These are phyloP conservation scores for Apteryx mantelli DNA, from an alignment of 2,113 vertebrate genomes.

Conservation along the genomic window DNA sequence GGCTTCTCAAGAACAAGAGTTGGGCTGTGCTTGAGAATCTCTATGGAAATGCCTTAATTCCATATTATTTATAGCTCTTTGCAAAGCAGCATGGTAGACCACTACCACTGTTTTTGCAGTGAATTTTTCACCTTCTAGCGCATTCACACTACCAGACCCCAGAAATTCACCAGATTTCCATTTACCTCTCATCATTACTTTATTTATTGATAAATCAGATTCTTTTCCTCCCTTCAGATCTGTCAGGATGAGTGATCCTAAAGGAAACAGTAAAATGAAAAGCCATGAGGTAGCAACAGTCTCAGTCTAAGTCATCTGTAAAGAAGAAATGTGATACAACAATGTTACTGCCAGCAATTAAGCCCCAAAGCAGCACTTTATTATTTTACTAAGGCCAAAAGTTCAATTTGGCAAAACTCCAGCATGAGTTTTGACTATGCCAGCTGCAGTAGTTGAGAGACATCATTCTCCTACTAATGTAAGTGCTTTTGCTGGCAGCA, in stretches of 20 bases:
- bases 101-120: background rate
- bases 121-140: background rate
- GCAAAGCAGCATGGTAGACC: background rate
- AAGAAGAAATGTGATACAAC: conserved; percentile 12
- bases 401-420: conserved; percentile 7
- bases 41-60: background rate
- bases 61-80: background rate
- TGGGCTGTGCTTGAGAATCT: background rate
- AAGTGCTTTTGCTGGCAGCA: conserved; percentile 31
- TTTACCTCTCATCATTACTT: background rate
- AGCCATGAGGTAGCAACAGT: background rate
- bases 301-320: conserved; percentile 19
- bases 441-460: background rate
- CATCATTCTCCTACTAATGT: background rate
- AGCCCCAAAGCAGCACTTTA: background rate
- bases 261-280: background rate
- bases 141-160: background rate
- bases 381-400: conserved; percentile 13
- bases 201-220: background rate
- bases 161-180: background rate
- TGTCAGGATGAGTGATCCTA: background rate
- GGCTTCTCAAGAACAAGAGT: background rate
- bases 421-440: background rate
- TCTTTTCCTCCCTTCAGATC: background rate
- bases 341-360: background rate